A percentile compares a stretch with the other conserved stretches of the same genome.
phyloP scores from a whole-genome alignment of 2,113 vertebrate species.

The Apteryx owenii region DNA sequence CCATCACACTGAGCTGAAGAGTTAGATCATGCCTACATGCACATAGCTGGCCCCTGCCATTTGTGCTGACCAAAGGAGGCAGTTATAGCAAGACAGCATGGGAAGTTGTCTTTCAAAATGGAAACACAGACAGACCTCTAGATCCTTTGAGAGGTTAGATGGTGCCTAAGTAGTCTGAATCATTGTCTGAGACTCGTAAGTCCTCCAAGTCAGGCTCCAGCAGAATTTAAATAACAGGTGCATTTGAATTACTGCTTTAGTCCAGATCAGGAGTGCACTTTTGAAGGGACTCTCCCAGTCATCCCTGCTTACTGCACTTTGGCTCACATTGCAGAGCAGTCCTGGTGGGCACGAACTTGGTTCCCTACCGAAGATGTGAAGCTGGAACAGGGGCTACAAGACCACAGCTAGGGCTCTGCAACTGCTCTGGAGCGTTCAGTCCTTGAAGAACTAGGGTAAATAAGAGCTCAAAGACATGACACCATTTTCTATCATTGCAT shows the following conservation, averaged over 20 bases:
- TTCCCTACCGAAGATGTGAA: fast-evolving
- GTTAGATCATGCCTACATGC: not conserved
- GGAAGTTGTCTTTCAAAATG: not conserved
- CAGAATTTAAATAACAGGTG: not conserved
- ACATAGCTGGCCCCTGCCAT: not conserved
- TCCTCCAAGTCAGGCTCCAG: not conserved
- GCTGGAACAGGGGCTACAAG: fast-evolving
- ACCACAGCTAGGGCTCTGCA: not conserved
- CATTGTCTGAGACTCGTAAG: not conserved
- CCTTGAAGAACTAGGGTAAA: not conserved
- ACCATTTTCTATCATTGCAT: not conserved
- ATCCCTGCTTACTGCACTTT: fast-evolving
- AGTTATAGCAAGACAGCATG: not conserved
- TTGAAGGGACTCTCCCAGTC: not conserved
- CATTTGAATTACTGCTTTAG: not conserved
- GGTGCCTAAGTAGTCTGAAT: not conserved
- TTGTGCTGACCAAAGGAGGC: not conserved
- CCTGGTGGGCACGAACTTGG: fast-evolving
- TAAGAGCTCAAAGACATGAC: not conserved
- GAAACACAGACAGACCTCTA: not conserved
- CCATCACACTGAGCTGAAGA: not conserved
- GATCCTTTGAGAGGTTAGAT: not conserved
- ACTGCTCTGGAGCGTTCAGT: not conserved
- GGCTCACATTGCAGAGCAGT: fast-evolving
- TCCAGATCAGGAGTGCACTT: not conserved